Evolutionary conservation across 2,113 vertebrate genomes (phyloP).

Genomic region (Heliornis fulica): DNA sequence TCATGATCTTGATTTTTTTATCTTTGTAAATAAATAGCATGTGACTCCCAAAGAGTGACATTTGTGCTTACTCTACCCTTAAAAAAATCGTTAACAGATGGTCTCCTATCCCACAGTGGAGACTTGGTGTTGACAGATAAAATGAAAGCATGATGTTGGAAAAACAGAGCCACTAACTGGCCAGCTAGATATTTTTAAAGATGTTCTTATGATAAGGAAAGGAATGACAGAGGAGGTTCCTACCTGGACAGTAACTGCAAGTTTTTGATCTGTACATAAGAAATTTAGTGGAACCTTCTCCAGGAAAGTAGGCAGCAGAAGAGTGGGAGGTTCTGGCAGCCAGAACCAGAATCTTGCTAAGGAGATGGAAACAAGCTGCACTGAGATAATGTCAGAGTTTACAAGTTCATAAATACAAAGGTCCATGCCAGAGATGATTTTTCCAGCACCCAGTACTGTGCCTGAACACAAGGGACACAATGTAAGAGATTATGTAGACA

Average conservation of each 20-base stretch:
- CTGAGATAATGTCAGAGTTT: neutral
- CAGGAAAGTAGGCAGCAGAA: neutral
- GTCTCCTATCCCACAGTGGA: constrained; percentile 23
- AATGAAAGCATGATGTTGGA: neutral
- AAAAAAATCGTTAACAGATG: constrained; percentile 46
- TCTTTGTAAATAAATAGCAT: constrained; percentile 44
- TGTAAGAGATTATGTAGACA: neutral
- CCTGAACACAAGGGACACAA: neutral
- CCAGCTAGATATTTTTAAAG: neutral
- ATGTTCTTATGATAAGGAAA: neutral
- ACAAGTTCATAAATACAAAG: neutral
- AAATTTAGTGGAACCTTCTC: neutral
- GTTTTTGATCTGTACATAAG: neutral
- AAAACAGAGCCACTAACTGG: neutral
- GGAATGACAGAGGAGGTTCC: neutral
- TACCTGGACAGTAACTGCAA: neutral
- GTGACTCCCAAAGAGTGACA: constrained; percentile 14
- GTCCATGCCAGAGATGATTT: neutral
- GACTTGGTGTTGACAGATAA: constrained; percentile 9
- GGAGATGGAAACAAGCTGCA: constrained; percentile 16
- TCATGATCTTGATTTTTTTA: constrained; percentile 30
- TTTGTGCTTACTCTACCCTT: constrained; percentile 10
- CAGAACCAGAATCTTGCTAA: neutral
- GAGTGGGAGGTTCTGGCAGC: constrained; percentile 17
- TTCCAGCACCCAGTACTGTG: neutral